Evolutionary conservation across 1,140 invertebrate genomes (phyloP), one percentile per base, ranked within the genome.

Genomic region (Meloidogyne hapla): DNA sequence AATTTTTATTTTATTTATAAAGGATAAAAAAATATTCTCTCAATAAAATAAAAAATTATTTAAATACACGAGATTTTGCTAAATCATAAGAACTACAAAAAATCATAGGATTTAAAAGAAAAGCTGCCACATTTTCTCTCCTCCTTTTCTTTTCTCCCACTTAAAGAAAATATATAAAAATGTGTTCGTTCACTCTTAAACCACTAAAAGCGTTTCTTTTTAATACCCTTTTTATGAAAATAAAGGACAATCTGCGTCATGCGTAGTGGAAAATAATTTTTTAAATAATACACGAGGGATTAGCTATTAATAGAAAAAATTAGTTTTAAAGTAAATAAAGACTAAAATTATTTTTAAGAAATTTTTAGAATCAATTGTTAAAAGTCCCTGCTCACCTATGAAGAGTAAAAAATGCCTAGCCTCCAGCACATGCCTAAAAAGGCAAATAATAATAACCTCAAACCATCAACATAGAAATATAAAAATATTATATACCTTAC

Each of bases 221-320:
- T 56, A 56, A 48, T 18, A 48, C 12, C 12, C 12, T 13, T 13
- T 56, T 56, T 6, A n/a, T n/a, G 4, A 56, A 56, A n/a, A n/a
- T n/a, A n/a, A n/a, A n/a, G 48, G 48, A 56, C 48, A 56, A 56
- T 56, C n/a, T 56, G n/a, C 48, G 48, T 56, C 48, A 56, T 56
- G 18, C 33, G 33, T 33, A 33, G 33, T 8, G 0, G 4, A 56
- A 56, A 56, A 56, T 18, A 56, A 21, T n/a, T n/a, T 6, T 5
- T 56, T 56, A n/a, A n/a, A 56, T n/a, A 56, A 56, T 56, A 56
- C 48, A 56, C 48, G 48, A 56, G 48, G 48, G 48, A 56, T 56
- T 56, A 56, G n/a, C 5, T 56, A 56, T 48, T 48, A 48, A 48
- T n/a, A n/a, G 18, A 56, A 56, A 56, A n/a, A 33, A 33, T 6